Conservation (phyloP, 64 coral and sea anemone species). For the Platygyra sinensis region DNA sequence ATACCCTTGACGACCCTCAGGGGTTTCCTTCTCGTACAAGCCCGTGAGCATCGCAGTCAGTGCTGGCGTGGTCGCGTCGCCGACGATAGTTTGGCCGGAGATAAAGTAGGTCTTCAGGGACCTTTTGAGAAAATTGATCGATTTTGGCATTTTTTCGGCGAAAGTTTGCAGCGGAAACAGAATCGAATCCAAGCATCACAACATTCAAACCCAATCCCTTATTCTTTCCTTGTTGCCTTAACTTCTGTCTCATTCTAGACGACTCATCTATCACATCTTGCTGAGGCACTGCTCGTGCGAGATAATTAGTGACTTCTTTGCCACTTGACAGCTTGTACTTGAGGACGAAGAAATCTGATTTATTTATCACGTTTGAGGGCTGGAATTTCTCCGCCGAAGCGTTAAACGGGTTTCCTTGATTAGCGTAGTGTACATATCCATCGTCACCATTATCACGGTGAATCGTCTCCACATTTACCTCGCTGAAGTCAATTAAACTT, state of each 20-base stretch:
- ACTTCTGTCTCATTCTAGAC: conserved; percentile 8
- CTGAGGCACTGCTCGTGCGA: conserved; percentile 62
- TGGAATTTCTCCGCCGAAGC: too few species aligned
- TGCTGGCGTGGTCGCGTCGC: conserved; percentile 80
- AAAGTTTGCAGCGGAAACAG: conserved; percentile 75
- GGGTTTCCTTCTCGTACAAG: conserved; percentile 50
- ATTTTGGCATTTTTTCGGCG: conserved; percentile 67
- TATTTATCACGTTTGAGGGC: conserved; percentile 9
- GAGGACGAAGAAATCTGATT: conserved; percentile 77
- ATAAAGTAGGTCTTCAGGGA: conserved; percentile 72
- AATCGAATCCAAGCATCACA: conserved; percentile 80
- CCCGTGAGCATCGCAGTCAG: conserved; percentile 79
- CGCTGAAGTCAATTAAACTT: too few species aligned
- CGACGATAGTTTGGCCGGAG: conserved; percentile 79
- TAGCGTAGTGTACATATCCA: too few species aligned
- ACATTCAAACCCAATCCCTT: conserved; percentile 61
- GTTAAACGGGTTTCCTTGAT: too few species aligned
- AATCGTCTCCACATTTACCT: too few species aligned
- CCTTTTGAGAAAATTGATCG: conserved; percentile 56
- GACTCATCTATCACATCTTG: conserved; percentile 37
- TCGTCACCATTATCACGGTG: too few species aligned
- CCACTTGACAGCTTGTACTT: conserved; percentile 37
- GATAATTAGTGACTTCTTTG: conserved; percentile 33
- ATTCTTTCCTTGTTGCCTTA: conserved; percentile 2
- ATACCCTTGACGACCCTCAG: conserved; percentile 73